Evolutionary conservation across 2,888 invertebrate species (phyloP), one percentile per base, ranked within the genome.

Genomic region (Scaptomyza tumidula): DNA sequence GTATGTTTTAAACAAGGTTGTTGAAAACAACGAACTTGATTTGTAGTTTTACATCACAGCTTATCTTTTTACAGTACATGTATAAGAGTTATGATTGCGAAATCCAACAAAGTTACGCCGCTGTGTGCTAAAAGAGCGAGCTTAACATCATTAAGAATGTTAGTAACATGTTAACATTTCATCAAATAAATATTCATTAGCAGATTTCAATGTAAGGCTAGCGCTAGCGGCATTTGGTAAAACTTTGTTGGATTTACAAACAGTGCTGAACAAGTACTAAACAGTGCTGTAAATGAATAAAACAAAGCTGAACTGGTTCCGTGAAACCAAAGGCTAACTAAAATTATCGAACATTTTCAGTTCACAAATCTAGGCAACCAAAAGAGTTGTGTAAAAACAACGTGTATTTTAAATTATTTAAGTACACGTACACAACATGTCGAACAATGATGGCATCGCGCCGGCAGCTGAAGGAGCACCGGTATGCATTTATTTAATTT

Each of bases 361-460:
- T 54, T 67, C 41, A 62, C 39, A 75, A 68, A 59, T 75, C 63
- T 56, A 71, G 60, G 59, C 74, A 63, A 43, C 49, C 58, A 44
- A 65, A 58, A 63, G 59, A 64, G 78, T 74, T 70, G 80, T 74
- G 75, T 66, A 53, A 75, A 77, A 64, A 57, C 71, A 83, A 68
- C 83, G 83, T 78, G 80, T 72, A 69, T 75, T 63, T 73, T 41
- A n/a, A 72, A 63, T 56, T 13, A 31, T 24, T 37, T 48, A 53
- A 68, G 69, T 69, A 71, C 69, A 75, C 75, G 76, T 75, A 64
- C 62, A 63, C 62, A 82, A 50, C 46, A 88, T 88, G 88, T 72
- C 89, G 45, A 78, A 78, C 69, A 69, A 79, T 14, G 78, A 75
- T 65, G 75, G 74, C 43, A 72, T 65, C 41, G 53, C 70, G 39